Evolutionary conservation across 2,888 invertebrate species (phyloP), one percentile per base, ranked within the genome.

Genomic region (Dinocampus coccinellae): DNA sequence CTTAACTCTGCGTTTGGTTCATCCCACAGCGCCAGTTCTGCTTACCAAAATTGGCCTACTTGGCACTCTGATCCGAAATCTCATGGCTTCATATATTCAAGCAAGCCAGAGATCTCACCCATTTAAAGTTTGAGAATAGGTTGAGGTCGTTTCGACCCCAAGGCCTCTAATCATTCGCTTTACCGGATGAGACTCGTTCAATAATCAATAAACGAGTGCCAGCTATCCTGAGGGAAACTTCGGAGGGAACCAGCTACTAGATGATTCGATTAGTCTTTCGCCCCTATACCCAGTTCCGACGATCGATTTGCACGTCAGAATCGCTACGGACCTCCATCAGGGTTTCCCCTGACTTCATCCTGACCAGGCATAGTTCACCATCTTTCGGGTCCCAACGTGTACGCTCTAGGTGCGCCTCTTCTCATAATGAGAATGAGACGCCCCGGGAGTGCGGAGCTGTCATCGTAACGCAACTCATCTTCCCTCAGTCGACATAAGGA

Each of bases 271-370:
- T 92, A 90, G 90, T 90, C 90, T 90, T 90, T 90, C 90, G 90
- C 90, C 92, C 90, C 92, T 92, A 92, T 92, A 91, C 91, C 90
- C 91, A 92, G 90, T 90, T 92, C 91, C 88, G 90, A 92, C 91
- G 92, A 93, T 92, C 92, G 92, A 93, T 93, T 93, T 92, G 92
- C 92, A 92, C 92, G 91, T 92, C 92, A 92, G 92, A 91, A 91
- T 92, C 92, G 90, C 52, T 52, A 52, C 52, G 52, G 52, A 52
- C 52, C 29, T 29, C 29, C 29, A 29, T 29, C 29, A 29, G 29
- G 29, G 29, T 29, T 29, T 29, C 29, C 29, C 29, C 29, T 29
- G 29, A 29, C 29, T 29, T 29, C 29, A 29, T 29, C 29, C 29
- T 29, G 29, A 29, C 29, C 29, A 29, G 29, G 29, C 29, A 29